phyloP scores from a whole-genome alignment of 1,140 invertebrate species.

The Delia radicum region DNA sequence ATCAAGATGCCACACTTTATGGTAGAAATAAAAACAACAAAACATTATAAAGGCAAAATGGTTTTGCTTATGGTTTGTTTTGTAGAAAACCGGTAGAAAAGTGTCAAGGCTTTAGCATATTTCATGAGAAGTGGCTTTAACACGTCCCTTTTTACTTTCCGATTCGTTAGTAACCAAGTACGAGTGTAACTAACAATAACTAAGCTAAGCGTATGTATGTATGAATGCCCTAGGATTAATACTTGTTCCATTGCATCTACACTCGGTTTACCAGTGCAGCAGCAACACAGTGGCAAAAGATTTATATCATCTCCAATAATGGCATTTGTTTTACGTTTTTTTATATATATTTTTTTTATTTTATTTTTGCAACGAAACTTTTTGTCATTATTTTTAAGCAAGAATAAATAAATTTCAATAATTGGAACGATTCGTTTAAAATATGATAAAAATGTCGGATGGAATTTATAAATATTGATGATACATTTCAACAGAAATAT shows the following conservation, averaged over 20 bases:
- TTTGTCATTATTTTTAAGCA: constrained; percentile 14
- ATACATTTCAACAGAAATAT: not conserved
- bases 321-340: not conserved
- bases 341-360: not conserved
- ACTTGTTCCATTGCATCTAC: not conserved
- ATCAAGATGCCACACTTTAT: constrained; percentile 24
- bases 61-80: not conserved
- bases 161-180: not conserved
- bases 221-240: not conserved
- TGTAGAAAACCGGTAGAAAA: constrained; percentile 17
- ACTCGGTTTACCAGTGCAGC: not conserved
- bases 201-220: not conserved
- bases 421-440: constrained; percentile 24
- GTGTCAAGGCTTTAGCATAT: constrained; percentile 23
- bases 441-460: constrained; percentile 18
- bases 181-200: not conserved
- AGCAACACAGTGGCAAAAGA: constrained; percentile 18
- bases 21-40: not conserved
- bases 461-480: constrained; percentile 18
- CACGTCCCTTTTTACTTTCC: constrained; percentile 23
- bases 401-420: constrained; percentile 23
- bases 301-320: constrained; percentile 22
- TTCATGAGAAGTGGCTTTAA: constrained; percentile 24
- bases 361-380: constrained; percentile 10
- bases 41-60: constrained; percentile 1